A percentile compares a stretch with the other conserved stretches of the same genome.
Evolutionary conservation across 2,888 invertebrate genomes (phyloP).

Genomic region (Falcaria lacertinaria): DNA sequence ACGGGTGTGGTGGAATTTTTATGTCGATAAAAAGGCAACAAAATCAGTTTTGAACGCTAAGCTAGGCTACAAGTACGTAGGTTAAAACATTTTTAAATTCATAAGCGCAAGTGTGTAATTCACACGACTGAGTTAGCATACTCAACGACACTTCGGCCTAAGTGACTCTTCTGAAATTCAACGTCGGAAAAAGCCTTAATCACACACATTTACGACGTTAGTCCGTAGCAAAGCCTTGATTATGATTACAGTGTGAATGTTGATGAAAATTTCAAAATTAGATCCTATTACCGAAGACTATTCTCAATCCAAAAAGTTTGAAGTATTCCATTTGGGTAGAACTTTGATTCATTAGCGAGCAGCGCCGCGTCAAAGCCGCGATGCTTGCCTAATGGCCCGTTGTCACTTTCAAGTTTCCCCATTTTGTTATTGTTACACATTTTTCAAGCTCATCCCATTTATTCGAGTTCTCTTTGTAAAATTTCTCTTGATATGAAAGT

Average conservation of each 20-base stretch:
- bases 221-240: neutral
- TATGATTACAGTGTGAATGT: neutral
- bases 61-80: too few species aligned
- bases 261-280: slow-evolving; percentile 13
- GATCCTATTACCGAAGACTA: slow-evolving; percentile 21
- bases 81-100: too few species aligned
- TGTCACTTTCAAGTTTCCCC: slow-evolving; percentile 60
- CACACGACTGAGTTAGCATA: neutral
- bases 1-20: too few species aligned
- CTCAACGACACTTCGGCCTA: neutral
- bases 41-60: too few species aligned
- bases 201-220: neutral
- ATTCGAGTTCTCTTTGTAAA: slow-evolving; percentile 42
- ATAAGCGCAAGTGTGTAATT: neutral
- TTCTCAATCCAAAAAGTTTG: slow-evolving; percentile 24
- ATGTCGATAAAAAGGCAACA: too few species aligned
- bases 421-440: slow-evolving; percentile 63
- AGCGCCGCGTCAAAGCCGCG: slow-evolving; percentile 27
- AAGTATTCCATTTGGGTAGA: slow-evolving; percentile 36
- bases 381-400: slow-evolving; percentile 51
- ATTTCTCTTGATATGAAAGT: slow-evolving; percentile 38
- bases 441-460: slow-evolving; percentile 62
- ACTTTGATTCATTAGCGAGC: slow-evolving; percentile 54
- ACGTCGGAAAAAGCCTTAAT: neutral
- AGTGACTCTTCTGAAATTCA: neutral